Base-by-base conservation (phyloP, 2,797 vertebrate species). In the Cossypha caffra region DNA sequence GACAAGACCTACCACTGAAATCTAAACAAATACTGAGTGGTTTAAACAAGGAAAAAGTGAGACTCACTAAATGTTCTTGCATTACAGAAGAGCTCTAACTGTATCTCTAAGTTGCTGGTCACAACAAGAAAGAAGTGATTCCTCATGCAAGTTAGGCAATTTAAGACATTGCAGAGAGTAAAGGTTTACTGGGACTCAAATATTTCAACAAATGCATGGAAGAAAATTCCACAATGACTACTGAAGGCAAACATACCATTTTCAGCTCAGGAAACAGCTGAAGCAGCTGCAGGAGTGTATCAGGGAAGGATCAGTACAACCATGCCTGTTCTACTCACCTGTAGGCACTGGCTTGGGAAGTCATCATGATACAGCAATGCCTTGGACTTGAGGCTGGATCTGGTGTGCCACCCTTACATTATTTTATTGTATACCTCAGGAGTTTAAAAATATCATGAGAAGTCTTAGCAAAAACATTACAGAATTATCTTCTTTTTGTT, bases 211-310 rank as follows among this genome's bases (percentile, higher is more conserved):
- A 86, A 33, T 25, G 10, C 86, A 67, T 9, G 28, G 25, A 47
- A 69, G 8, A 86, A 85, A 72, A 75, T 33, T 48, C 18, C 71
- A 68, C 18, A 75, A 16, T 26, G 18, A 55, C 10, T 6, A 26
- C 7, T 18, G 15, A 63, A 71, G 61, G 26, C 6, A 33, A 50
- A 48, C 0, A 0, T 16, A 18, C 8, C 7, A 9, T 61, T 57
- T 88, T 31, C n/a, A 91, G 54, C 23, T 75, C 71, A 72, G 58
- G 33, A 63, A 82, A 23, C 0, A 1, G 28, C 28, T 51, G 28
- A 51, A 3, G 3, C 8, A 61, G 54, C 19, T 86, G 23, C 43
- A 77, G 52, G 23, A 43, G 9, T 0, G 0, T 31, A 57, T 14
- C 24, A 51, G 54, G 33, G 45, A 82, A 72, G 29, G 47, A 83